These are phyloP conservation scores for Sinodicranocentrus sp. DNA, from an alignment of 2,888 invertebrate species.

Conservation along the genomic window DNA sequence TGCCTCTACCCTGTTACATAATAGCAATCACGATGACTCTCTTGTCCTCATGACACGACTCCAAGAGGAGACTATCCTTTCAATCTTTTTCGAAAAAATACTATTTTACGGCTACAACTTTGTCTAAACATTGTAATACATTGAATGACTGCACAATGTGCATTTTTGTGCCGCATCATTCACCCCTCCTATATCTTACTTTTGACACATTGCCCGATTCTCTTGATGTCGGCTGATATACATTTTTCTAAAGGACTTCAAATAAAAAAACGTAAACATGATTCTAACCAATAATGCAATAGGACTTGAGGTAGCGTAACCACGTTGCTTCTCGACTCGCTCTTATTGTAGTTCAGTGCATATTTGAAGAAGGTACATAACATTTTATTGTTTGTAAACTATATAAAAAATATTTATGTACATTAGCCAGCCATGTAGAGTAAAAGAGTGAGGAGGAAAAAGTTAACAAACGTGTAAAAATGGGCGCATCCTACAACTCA, in stretches of 20 bases:
- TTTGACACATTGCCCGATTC: no score
- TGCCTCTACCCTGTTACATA: slow-evolving; percentile 31
- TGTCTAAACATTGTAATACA: neutral
- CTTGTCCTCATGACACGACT: neutral
- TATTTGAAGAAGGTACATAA: slow-evolving; percentile 10
- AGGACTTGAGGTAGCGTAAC: no score
- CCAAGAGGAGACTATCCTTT: neutral
- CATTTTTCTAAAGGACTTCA: no score
- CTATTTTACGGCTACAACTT: neutral
- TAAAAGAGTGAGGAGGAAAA: no score
- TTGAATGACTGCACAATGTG: neutral
- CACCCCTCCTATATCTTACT: neutral
- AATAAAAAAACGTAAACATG: no score
- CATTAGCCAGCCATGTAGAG: no score
- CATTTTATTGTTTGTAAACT: neutral
- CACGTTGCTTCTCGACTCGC: no score
- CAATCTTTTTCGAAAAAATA: neutral
- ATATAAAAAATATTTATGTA: neutral
- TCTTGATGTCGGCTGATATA: no score
- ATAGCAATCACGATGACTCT: slow-evolving; percentile 25
- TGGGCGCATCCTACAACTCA: slow-evolving; percentile 26
- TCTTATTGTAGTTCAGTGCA: no score
- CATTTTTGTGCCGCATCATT: slow-evolving; percentile 3
- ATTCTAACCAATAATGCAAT: no score
- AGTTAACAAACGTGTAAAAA: slow-evolving; percentile 36